A percentile compares a stretch with the other conserved stretches of the same genome.
Conservation (phyloP, 2,888 invertebrate genomes). For the Eudemis profundana region DNA sequence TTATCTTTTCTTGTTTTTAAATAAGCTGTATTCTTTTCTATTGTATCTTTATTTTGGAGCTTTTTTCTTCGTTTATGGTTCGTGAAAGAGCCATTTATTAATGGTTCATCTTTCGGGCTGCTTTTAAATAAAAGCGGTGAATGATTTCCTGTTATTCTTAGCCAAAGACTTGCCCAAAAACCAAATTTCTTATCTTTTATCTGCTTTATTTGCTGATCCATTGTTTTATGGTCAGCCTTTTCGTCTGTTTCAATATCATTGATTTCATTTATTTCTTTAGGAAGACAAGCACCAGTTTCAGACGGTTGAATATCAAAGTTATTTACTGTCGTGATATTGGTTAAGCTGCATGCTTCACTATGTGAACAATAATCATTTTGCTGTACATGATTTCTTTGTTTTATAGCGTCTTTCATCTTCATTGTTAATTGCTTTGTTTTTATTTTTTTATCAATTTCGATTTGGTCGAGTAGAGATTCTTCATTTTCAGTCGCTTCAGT, state of each 20-base stretch:
- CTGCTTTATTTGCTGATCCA: neutral
- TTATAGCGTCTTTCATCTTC: neutral
- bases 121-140: constrained; percentile 40
- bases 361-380: neutral
- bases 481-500: neutral
- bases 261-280: neutral
- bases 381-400: neutral
- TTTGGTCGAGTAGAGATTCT: neutral
- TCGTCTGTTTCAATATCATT: neutral
- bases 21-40: constrained; percentile 18
- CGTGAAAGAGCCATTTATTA: constrained; percentile 48
- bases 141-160: constrained; percentile 46
- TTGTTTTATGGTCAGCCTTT: neutral
- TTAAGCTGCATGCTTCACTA: neutral
- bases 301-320: neutral
- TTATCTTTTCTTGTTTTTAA: constrained; percentile 47
- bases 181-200: constrained; percentile 4
- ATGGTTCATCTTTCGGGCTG: constrained; percentile 41
- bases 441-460: too few relatives aligned
- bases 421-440: neutral
- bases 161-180: constrained; percentile 51
- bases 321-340: neutral
- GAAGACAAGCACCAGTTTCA: neutral
- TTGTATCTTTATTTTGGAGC: constrained; percentile 29
- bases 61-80: constrained; percentile 67